Evolutionary conservation across 1,140 invertebrate genomes (phyloP).

Genomic region (Rhizoglyphus robini): DNA sequence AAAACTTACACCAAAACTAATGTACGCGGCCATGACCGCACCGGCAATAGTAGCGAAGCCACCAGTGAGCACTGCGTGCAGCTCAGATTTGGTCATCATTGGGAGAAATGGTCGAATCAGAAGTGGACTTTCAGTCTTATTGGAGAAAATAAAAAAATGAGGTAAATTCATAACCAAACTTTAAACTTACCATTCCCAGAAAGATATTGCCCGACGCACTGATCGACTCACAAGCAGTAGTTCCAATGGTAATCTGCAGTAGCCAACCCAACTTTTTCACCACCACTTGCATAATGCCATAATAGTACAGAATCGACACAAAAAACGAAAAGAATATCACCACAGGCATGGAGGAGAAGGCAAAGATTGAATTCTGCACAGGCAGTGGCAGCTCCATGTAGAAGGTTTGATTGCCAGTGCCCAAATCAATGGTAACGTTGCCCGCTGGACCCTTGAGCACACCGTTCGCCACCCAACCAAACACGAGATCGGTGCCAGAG

Average conservation of each 20-base stretch:
- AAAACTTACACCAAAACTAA: slow-evolving; percentile 69
- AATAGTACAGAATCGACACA: slow-evolving; percentile 71
- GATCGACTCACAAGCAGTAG: slow-evolving; percentile 80
- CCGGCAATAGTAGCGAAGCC: slow-evolving; percentile 91
- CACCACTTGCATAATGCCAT: slow-evolving; percentile 71
- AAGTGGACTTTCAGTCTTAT: slow-evolving; percentile 69
- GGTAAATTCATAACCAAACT: neutral
- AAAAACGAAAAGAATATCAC: slow-evolving; percentile 83
- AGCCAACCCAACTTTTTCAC: slow-evolving; percentile 64
- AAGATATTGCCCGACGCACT: slow-evolving; percentile 81
- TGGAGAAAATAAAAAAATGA: neutral
- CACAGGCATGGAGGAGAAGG: slow-evolving; percentile 66
- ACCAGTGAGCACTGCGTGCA: slow-evolving; percentile 80
- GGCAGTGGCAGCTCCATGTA: slow-evolving; percentile 23
- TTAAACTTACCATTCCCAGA: slow-evolving; percentile 56
- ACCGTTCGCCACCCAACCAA: slow-evolving; percentile 51
- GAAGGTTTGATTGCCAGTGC: neutral
- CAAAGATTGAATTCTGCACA: slow-evolving; percentile 44
- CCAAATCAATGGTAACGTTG: neutral
- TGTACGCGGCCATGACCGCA: slow-evolving; percentile 80
- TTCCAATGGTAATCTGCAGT: slow-evolving; percentile 56
- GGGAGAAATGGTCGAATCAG: slow-evolving; percentile 70
- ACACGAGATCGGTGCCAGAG: slow-evolving; percentile 68
- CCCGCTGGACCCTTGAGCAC: slow-evolving; percentile 25
- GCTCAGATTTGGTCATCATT: slow-evolving; percentile 71